Evolutionary conservation across 2,113 vertebrate species (phyloP).

Genomic region (Aphelocoma coerulescens): DNA sequence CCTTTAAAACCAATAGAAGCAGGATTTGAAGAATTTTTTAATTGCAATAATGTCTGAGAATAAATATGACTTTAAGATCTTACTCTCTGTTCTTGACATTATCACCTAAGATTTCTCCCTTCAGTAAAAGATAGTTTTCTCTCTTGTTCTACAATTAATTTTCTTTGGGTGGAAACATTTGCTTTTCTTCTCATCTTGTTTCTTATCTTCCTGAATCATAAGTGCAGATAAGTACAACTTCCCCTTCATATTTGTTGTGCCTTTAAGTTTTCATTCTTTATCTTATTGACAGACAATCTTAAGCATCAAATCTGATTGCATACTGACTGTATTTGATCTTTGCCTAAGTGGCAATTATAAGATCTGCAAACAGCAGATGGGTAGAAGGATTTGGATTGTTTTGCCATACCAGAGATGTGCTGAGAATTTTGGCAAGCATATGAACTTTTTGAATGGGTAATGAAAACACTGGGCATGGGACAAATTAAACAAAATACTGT

Average conservation of each 20-base stretch:
- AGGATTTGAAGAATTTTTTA: not conserved
- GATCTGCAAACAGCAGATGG: conserved; percentile 4
- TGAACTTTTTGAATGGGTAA: not conserved
- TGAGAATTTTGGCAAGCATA: conserved; percentile 15
- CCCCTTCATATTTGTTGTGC: not conserved
- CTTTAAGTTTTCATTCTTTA: not conserved
- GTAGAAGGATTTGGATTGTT: conserved; percentile 20
- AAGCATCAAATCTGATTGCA: not conserved
- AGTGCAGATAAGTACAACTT: not conserved
- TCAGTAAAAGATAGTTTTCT: not conserved
- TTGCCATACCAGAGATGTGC: not conserved
- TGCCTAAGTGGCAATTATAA: conserved; percentile 13
- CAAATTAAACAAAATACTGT: not conserved
- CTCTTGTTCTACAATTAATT: not conserved
- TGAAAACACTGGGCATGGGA: not conserved
- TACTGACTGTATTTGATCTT: not conserved
- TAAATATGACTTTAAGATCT: not conserved
- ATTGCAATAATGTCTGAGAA: not conserved
- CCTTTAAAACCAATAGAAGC: not conserved
- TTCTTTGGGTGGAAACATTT: not conserved
- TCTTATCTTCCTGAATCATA: not conserved
- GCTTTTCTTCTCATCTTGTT: not conserved
- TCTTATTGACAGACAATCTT: not conserved
- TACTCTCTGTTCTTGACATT: not conserved
- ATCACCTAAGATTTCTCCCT: not conserved